Conservation (phyloP, 30 jellyfish, hydroid and myxozoan species). For the Hydractinia symbiolongicarpus region DNA sequence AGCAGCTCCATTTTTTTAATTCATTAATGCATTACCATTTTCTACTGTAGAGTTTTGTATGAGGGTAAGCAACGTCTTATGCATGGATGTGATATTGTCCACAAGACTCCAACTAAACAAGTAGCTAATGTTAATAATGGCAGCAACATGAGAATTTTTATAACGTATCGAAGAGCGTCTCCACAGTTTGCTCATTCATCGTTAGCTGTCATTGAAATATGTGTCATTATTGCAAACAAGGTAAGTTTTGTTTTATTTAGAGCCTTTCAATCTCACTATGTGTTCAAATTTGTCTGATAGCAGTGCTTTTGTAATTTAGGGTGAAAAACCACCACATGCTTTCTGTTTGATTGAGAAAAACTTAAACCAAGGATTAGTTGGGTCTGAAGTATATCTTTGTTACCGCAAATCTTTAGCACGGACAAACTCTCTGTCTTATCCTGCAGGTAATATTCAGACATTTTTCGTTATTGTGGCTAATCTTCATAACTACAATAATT, state of each 20-base stretch:
- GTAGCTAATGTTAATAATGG: constrained; percentile 94
- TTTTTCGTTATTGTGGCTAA: background rate
- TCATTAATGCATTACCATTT: too few relatives aligned
- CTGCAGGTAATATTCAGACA: constrained; percentile 61
- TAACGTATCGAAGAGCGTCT: constrained; percentile 85
- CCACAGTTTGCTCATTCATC: constrained; percentile 97
- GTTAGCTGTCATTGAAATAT: constrained; percentile 76
- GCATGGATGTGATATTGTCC: constrained; percentile 90
- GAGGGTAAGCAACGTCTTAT: constrained; percentile 92
- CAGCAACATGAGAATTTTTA: constrained; percentile 77
- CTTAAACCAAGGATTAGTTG: constrained; percentile 92
- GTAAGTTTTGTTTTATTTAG: constrained; percentile 26
- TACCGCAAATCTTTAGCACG: constrained; percentile 89
- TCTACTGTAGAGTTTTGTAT: constrained; percentile 59
- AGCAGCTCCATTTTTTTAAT: too few relatives aligned
- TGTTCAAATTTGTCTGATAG: background rate
- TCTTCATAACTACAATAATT: background rate
- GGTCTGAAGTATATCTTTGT: constrained; percentile 92
- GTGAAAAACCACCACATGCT: constrained; percentile 98
- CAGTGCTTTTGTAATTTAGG: constrained; percentile 40
- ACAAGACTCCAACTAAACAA: constrained; percentile 70
- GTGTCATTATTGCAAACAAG: constrained; percentile 78
- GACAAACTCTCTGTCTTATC: constrained; percentile 79
- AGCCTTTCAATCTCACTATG: background rate
- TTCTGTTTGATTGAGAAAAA: constrained; percentile 72